These are phyloP conservation scores for Sesia apiformis DNA, from an alignment of 2,888 invertebrate species.

Conservation along the genomic window DNA sequence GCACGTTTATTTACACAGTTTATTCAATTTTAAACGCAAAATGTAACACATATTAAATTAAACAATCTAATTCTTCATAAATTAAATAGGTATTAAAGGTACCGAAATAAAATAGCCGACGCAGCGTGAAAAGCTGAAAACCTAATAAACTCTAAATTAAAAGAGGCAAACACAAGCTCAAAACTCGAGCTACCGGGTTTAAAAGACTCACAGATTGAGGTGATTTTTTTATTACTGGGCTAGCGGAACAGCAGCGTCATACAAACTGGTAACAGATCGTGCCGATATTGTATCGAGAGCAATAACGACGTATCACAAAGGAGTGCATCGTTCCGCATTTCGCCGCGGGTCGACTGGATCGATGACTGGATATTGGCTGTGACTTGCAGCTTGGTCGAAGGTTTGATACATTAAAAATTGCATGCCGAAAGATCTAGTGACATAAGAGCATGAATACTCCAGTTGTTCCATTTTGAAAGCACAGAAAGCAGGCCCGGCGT, in stretches of 20 bases:
- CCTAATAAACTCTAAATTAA: too few species aligned
- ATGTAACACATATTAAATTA: too few species aligned
- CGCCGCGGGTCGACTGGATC: too few species aligned
- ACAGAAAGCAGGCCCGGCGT: too few species aligned
- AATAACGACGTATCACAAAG: constrained; percentile 31
- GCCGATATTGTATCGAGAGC: constrained; percentile 29
- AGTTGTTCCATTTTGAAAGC: constrained; percentile 1
- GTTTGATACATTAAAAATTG: constrained; percentile 28
- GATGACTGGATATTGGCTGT: not conserved
- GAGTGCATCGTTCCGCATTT: constrained; percentile 13
- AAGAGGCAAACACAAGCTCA: too few species aligned
- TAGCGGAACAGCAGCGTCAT: constrained; percentile 24
- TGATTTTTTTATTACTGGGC: constrained; percentile 29
- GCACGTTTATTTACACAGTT: constrained; percentile 22
- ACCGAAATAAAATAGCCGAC: too few species aligned
- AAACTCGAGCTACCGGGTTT: too few species aligned
- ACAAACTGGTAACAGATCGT: constrained; percentile 24
- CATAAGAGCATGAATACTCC: constrained; percentile 18
- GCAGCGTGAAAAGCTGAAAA: too few species aligned
- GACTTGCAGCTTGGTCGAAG: constrained; percentile 5
- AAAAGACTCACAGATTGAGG: constrained; percentile 4
- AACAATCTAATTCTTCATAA: too few species aligned
- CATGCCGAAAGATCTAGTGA: constrained; percentile 28
- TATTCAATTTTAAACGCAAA: constrained; percentile 1
- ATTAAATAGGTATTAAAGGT: too few species aligned